These are phyloP conservation scores for Zonotrichia leucophrys DNA, from an alignment of 2,113 vertebrate genomes.

Conservation along the genomic window DNA sequence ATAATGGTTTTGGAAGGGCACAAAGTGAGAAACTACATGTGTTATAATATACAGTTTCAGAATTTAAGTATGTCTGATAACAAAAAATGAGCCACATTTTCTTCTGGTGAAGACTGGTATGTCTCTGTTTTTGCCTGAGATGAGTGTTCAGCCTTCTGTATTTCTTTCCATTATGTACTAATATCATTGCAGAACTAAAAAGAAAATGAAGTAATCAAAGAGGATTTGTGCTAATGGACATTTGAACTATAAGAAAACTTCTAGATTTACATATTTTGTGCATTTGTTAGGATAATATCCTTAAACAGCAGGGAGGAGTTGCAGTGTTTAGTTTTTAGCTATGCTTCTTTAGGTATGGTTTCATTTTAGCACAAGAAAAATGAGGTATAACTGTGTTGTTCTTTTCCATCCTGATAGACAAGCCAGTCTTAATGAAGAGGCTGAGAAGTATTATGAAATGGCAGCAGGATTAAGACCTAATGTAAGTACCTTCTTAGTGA, in stretches of 20 bases:
- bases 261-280: neutral
- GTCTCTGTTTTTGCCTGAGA: neutral
- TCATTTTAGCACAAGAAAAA: neutral
- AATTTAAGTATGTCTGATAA: neutral
- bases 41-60: neutral
- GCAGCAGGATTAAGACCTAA: constrained; percentile 91
- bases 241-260: neutral
- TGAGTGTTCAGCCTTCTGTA: neutral
- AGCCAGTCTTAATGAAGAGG: constrained; percentile 95
- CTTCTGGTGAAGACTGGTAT: neutral
- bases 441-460: constrained; percentile 92
- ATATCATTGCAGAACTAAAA: neutral
- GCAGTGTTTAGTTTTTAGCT: neutral
- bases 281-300: neutral
- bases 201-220: neutral
- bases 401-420: constrained; percentile 78
- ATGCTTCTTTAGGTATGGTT: neutral
- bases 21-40: neutral
- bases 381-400: neutral
- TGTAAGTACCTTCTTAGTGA: constrained; percentile 82
- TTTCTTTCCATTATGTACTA: neutral
- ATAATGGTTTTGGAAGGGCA: neutral
- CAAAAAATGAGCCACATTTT: neutral
- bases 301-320: neutral
- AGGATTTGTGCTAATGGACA: neutral